phyloP scores from a whole-genome alignment of 2,888 invertebrate genomes.

The Scaptomyza flava region DNA sequence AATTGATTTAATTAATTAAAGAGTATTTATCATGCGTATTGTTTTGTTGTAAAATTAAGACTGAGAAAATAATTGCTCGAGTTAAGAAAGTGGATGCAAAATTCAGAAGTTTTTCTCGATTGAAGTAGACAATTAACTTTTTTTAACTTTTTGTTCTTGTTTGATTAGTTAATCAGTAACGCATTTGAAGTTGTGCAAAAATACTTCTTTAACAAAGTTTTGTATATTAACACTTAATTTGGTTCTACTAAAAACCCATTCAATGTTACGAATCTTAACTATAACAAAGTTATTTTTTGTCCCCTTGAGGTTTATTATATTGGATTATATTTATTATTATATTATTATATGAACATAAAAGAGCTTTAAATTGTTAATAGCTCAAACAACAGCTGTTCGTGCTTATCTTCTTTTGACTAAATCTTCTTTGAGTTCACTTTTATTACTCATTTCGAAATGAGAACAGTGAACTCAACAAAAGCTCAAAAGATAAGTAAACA shows the following conservation, averaged over 20 bases:
- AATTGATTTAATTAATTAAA: neutral
- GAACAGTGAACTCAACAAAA: conserved; percentile 5
- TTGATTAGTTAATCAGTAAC: neutral
- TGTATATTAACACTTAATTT: too few species aligned
- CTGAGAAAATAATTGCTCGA: too few species aligned
- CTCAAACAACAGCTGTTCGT: neutral
- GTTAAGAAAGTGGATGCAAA: too few species aligned
- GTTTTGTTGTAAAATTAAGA: too few species aligned
- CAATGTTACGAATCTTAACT: too few species aligned
- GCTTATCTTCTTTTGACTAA: neutral
- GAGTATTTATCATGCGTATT: neutral
- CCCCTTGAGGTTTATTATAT: too few species aligned
- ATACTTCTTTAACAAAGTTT: too few species aligned
- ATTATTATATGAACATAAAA: neutral
- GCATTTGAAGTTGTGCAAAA: neutral
- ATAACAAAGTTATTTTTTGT: too few species aligned
- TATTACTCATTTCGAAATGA: neutral
- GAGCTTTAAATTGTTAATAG: neutral
- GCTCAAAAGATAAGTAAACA: conserved; percentile 2
- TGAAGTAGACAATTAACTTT: neutral
- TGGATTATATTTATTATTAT: too few species aligned
- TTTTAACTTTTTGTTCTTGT: neutral
- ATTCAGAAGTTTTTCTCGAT: too few species aligned
- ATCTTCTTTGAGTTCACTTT: neutral
- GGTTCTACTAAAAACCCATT: too few species aligned